phyloP scores from a whole-genome alignment of 2,888 invertebrate species.

The Drosophila diplacantha region DNA sequence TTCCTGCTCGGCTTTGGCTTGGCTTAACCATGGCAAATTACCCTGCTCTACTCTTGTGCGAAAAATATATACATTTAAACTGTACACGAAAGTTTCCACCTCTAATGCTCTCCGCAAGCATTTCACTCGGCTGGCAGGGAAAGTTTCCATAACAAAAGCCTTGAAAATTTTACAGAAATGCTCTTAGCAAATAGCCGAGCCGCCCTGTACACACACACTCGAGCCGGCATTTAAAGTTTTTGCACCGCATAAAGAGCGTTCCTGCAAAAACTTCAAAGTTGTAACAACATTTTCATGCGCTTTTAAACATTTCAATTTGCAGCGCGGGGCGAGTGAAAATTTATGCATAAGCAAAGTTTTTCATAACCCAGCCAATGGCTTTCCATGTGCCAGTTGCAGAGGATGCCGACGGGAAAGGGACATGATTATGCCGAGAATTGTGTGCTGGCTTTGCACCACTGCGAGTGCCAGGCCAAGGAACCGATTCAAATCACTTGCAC shows the following conservation, averaged over 20 bases:
- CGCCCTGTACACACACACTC: conserved; percentile 4
- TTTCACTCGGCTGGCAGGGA: conserved; percentile 6
- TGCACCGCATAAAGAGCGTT: conserved; percentile 32
- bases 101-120: conserved; percentile 3
- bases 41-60: neutral
- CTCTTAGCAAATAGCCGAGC: conserved; percentile 38
- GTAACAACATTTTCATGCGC: conserved; percentile 71
- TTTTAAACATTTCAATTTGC: conserved; percentile 71
- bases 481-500: conserved; percentile 5
- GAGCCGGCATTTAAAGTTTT: conserved; percentile 47
- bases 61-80: conserved; percentile 17
- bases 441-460: neutral
- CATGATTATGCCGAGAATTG: conserved; percentile 6
- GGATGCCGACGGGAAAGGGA: neutral
- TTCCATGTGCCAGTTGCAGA: neutral
- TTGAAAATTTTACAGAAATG: conserved; percentile 32
- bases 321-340: conserved; percentile 48
- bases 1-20: conserved; percentile 53
- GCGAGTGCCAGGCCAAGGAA: neutral
- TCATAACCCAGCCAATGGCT: conserved; percentile 29
- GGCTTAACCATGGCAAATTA: conserved; percentile 25
- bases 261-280: conserved; percentile 63
- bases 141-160: conserved; percentile 25
- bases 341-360: conserved; percentile 69
- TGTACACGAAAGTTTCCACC: conserved; percentile 11